Conservation (phyloP, 2,113 vertebrate species). For the Petrocephalus zakoni region DNA sequence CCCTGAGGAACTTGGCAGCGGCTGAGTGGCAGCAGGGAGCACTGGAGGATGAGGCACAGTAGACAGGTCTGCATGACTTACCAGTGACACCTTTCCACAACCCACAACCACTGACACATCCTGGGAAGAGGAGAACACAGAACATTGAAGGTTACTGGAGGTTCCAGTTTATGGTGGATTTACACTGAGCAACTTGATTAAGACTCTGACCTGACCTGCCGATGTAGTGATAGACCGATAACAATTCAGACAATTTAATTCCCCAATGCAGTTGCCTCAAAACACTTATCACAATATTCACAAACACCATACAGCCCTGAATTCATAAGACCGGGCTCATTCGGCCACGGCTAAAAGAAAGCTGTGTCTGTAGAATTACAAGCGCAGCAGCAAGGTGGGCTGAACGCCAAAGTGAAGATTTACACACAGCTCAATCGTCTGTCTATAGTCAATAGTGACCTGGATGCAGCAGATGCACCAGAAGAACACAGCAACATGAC, state of each 20-base stretch:
- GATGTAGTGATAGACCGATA: background rate
- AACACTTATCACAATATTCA: too few relatives aligned
- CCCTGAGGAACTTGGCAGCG: constrained; percentile 63
- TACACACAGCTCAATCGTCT: background rate
- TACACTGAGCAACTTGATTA: background rate
- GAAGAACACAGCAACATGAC: background rate
- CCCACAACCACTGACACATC: constrained; percentile 72
- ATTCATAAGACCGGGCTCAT: too few relatives aligned
- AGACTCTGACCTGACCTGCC: background rate
- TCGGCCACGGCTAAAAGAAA: too few relatives aligned
- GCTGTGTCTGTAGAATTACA: too few relatives aligned
- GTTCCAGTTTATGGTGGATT: background rate
- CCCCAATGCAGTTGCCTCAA: background rate
- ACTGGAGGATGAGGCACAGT: constrained; percentile 56
- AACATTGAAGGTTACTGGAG: background rate
- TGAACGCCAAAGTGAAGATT: background rate
- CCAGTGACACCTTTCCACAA: constrained; percentile 68
- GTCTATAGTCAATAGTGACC: background rate
- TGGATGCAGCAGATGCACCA: background rate
- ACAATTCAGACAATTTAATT: background rate
- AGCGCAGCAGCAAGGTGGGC: too few relatives aligned
- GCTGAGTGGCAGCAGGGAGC: constrained; percentile 56
- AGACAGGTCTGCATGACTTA: constrained; percentile 61
- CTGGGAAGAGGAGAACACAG: constrained; percentile 50
- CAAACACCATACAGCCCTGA: too few relatives aligned